Percentiles rank a stretch among this genome's conserved stretches.
Evolutionary conservation across 2,113 vertebrate species (phyloP).

Genomic region (Oryzias celebensis): DNA sequence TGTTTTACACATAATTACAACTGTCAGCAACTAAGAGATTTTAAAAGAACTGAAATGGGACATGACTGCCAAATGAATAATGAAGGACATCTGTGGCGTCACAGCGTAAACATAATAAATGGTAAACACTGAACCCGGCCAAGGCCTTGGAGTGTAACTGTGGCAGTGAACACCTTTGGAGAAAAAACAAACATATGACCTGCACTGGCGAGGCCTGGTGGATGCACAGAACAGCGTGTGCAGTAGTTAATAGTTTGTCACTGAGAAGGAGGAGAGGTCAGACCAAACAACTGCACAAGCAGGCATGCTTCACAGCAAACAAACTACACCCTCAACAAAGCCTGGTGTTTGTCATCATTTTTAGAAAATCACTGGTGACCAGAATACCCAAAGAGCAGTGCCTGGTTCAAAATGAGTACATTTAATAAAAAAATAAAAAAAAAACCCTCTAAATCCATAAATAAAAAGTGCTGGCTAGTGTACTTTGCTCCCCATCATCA

Average conservation of each 20-base stretch:
- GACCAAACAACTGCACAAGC: conserved; percentile 71
- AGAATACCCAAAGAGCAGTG: conserved; percentile 66
- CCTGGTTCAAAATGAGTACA: conserved; percentile 49
- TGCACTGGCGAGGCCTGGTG: conserved; percentile 66
- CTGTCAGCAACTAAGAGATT: conserved; percentile 88
- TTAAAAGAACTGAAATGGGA: conserved; percentile 89
- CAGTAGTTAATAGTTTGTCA: conserved; percentile 81
- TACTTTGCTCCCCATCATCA: conserved; percentile 67
- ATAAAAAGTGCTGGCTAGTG: conserved; percentile 74
- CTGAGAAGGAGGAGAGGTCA: conserved; percentile 76
- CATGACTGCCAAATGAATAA: conserved; percentile 88
- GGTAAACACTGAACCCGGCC: conserved; percentile 47
- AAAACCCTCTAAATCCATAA: conserved; percentile 63
- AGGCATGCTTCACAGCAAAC: conserved; percentile 62
- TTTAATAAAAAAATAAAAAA: neutral
- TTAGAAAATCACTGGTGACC: conserved; percentile 77
- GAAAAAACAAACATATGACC: conserved; percentile 74
- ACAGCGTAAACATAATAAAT: conserved; percentile 76
- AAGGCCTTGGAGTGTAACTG: conserved; percentile 23
- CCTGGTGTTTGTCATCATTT: conserved; percentile 74
- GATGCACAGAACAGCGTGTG: conserved; percentile 68
- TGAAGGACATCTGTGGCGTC: conserved; percentile 87
- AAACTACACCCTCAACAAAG: conserved; percentile 60
- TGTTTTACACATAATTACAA: conserved; percentile 94
- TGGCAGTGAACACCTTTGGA: conserved; percentile 50